A percentile compares a stretch with the other conserved stretches of the same genome.
Evolutionary conservation across 2,888 invertebrate species (phyloP).

Genomic region (Pollenia angustigena): DNA sequence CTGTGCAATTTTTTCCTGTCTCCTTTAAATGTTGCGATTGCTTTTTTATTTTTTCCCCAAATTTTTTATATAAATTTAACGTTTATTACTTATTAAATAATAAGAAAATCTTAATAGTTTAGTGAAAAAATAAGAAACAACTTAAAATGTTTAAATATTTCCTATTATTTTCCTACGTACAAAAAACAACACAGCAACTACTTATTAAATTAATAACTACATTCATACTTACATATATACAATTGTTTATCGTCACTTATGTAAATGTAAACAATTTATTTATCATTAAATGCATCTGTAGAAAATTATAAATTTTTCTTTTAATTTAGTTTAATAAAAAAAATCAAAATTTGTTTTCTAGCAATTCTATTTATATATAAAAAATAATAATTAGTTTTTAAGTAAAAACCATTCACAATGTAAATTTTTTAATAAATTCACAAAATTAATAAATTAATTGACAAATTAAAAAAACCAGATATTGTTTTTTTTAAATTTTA

Average conservation of each 20-base stretch:
- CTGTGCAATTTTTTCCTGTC: constrained; percentile 9
- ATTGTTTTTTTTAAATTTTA: neutral
- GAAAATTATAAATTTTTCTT: constrained; percentile 24
- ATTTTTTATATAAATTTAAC: constrained; percentile 35
- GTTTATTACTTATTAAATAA: constrained; percentile 58
- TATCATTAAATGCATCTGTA: neutral
- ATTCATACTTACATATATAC: constrained; percentile 17
- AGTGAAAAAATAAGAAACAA: constrained; percentile 24
- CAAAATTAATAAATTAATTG: constrained; percentile 65
- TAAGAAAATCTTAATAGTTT: constrained; percentile 51
- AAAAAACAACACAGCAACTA: constrained; percentile 31
- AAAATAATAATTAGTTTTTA: constrained; percentile 41
- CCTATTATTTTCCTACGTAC: constrained; percentile 52
- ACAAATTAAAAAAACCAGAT: constrained; percentile 40
- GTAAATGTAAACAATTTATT: constrained; percentile 27
- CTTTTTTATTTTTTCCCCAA: neutral
- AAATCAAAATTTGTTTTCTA: constrained; percentile 37
- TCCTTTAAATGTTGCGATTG: neutral
- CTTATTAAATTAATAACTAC: constrained; percentile 4
- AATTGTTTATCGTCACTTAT: constrained; percentile 34
- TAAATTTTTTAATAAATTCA: constrained; percentile 63
- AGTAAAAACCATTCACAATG: constrained; percentile 50
- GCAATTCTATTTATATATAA: constrained; percentile 48
- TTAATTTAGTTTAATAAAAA: constrained; percentile 41
- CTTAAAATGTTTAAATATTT: constrained; percentile 23